Evolutionary conservation across 2,888 invertebrate genomes (phyloP).

Genomic region (Aporophyla lueneburgensis): DNA sequence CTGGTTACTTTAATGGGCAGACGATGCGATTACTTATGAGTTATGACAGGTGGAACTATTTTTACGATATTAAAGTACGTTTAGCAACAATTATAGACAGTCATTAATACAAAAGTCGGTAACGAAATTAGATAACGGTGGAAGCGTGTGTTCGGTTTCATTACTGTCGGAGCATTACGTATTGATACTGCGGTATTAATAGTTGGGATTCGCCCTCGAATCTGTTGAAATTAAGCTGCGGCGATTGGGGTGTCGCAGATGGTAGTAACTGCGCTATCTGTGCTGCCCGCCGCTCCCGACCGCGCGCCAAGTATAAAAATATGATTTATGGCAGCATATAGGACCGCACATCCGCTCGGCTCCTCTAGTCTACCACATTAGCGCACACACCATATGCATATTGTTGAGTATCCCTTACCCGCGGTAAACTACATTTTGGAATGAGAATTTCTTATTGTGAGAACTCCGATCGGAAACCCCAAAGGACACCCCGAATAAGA

Average conservation of each 20-base stretch:
- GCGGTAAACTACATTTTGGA: slow-evolving; percentile 71
- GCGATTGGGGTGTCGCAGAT: slow-evolving; percentile 88
- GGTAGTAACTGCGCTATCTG: slow-evolving; percentile 84
- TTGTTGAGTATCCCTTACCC: slow-evolving; percentile 70
- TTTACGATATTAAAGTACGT: slow-evolving; percentile 59
- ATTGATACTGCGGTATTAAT: slow-evolving; percentile 82
- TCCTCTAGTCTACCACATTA: slow-evolving; percentile 77
- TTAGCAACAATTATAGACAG: slow-evolving; percentile 51
- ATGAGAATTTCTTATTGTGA: slow-evolving; percentile 76
- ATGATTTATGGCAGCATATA: slow-evolving; percentile 84
- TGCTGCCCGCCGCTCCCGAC: slow-evolving; percentile 72
- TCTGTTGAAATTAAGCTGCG: slow-evolving; percentile 86
- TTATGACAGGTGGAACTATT: slow-evolving; percentile 58
- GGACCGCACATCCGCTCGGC: slow-evolving; percentile 79
- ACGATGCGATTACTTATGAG: slow-evolving; percentile 62
- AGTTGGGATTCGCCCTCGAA: slow-evolving; percentile 84
- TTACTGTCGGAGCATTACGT: slow-evolving; percentile 71
- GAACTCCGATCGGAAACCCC: slow-evolving; percentile 77
- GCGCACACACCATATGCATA: slow-evolving; percentile 76
- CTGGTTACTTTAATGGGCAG: slow-evolving; percentile 64
- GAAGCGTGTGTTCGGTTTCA: slow-evolving; percentile 62
- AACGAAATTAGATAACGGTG: slow-evolving; percentile 44
- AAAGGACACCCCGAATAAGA: slow-evolving; percentile 82
- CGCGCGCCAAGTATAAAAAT: slow-evolving; percentile 87
- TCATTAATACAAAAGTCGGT: slow-evolving; percentile 47